Evolutionary conservation across 2,888 invertebrate species (phyloP).

Genomic region (Biston betularia): DNA sequence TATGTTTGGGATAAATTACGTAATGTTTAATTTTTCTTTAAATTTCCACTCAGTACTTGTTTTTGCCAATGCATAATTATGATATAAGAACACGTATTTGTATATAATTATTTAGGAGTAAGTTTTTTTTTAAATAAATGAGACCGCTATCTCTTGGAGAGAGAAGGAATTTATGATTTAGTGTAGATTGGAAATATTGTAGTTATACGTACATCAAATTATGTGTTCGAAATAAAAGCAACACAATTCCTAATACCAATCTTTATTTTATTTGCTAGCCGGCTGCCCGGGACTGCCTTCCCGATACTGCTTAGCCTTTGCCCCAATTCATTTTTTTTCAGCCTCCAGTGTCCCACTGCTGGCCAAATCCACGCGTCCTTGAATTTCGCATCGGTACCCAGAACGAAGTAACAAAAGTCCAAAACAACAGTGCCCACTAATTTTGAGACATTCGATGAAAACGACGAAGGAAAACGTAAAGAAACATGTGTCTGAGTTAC

Average conservation of each 20-base stretch:
- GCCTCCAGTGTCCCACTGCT: too few relatives aligned
- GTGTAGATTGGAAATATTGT: slow-evolving; percentile 26
- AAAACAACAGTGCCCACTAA: too few relatives aligned
- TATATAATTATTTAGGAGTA: background rate
- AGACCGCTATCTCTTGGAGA: background rate
- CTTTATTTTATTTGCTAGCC: slow-evolving; percentile 26
- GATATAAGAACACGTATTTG: background rate
- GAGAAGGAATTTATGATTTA: background rate
- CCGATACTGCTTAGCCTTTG: too few relatives aligned
- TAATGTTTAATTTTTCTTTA: background rate
- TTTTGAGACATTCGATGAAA: too few relatives aligned
- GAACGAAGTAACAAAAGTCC: too few relatives aligned
- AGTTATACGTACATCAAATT: slow-evolving; percentile 15
- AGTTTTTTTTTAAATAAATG: too few relatives aligned
- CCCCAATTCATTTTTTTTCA: too few relatives aligned
- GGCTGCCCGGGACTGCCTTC: background rate
- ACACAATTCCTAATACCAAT: slow-evolving; percentile 32
- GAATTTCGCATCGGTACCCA: too few relatives aligned
- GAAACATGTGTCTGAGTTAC: too few relatives aligned
- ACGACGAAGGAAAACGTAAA: too few relatives aligned
- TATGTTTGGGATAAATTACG: background rate
- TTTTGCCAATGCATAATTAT: slow-evolving; percentile 1
- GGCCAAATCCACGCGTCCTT: too few relatives aligned
- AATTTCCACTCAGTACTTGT: background rate
- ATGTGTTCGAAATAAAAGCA: slow-evolving; percentile 31